Conservation (phyloP, 2,888 invertebrate species). For the Caenorhabditis parvicauda region DNA sequence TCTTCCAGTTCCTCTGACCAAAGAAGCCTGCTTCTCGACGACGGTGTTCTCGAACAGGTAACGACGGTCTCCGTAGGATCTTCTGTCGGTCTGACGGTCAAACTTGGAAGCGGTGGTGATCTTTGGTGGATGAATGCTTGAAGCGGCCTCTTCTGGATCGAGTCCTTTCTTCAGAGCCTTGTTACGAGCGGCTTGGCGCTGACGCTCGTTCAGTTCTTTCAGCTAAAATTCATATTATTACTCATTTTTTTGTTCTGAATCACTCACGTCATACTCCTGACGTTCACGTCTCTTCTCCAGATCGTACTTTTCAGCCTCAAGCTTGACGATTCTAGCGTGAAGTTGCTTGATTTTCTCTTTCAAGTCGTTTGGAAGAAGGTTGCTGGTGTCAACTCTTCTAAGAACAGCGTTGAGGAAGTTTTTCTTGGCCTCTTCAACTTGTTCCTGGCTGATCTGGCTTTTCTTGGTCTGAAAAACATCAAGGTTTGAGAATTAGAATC, state of each 20-base stretch:
- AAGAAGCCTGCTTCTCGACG: conserved; percentile 35
- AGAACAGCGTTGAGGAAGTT: conserved; percentile 57
- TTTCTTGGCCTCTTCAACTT: conserved; percentile 56
- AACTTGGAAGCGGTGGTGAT: conserved; percentile 87
- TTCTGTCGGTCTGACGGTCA: conserved; percentile 82
- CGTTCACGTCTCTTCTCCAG: conserved; percentile 62
- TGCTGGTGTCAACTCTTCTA: conserved; percentile 53
- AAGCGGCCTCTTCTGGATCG: conserved; percentile 58
- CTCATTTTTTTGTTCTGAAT: neutral
- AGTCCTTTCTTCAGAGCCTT: conserved; percentile 62
- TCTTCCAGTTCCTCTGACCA: conserved; percentile 59
- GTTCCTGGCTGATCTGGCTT: conserved; percentile 51
- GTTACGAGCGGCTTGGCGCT: conserved; percentile 60
- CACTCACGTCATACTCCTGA: conserved; percentile 61
- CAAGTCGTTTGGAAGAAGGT: conserved; percentile 60
- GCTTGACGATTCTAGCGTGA: conserved; percentile 59
- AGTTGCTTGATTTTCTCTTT: conserved; percentile 61
- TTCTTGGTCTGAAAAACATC: conserved; percentile 12
- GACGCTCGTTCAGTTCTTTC: conserved; percentile 61
- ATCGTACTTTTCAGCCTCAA: conserved; percentile 63
- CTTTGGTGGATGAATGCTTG: conserved; percentile 67
- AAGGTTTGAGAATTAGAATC: no score
- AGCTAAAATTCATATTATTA: conserved; percentile 37
- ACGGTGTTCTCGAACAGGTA: conserved; percentile 45
- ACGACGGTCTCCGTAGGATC: conserved; percentile 53